phyloP scores from a whole-genome alignment of 2,888 invertebrate species.

The Dichetophora obliterata region DNA sequence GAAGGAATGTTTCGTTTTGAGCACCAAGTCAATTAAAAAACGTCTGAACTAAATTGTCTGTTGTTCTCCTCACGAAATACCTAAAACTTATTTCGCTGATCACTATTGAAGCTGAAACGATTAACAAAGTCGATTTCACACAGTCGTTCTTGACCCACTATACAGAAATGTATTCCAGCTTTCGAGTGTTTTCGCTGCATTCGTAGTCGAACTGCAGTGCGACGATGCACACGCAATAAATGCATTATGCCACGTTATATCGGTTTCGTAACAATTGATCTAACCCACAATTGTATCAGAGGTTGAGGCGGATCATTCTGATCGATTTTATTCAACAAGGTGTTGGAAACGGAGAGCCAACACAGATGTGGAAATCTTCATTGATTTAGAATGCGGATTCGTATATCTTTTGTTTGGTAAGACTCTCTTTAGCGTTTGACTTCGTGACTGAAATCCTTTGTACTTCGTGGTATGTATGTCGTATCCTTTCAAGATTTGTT shows the following conservation, averaged over 20 bases:
- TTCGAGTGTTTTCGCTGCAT: background rate
- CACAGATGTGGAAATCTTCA: slow-evolving; percentile 11
- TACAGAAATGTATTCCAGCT: background rate
- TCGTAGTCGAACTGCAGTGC: too few species aligned
- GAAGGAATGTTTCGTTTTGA: background rate
- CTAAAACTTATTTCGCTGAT: too few species aligned
- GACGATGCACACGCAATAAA: background rate
- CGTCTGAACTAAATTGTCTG: too few species aligned
- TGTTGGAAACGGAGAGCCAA: slow-evolving; percentile 5
- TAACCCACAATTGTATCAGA: slow-evolving; percentile 30
- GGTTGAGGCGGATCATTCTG: slow-evolving; percentile 27
- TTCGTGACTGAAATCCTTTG: slow-evolving; percentile 22
- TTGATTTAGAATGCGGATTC: slow-evolving; percentile 5
- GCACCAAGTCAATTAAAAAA: background rate
- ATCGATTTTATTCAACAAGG: slow-evolving; percentile 27
- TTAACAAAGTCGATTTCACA: too few species aligned
- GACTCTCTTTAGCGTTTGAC: slow-evolving; percentile 17
- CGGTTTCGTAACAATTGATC: slow-evolving; percentile 8
- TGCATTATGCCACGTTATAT: background rate
- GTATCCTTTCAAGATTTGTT: background rate
- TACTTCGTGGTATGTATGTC: slow-evolving; percentile 10
- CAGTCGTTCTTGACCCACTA: background rate
- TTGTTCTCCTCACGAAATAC: too few species aligned
- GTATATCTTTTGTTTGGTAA: background rate
- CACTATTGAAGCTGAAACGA: too few species aligned